Conservation (phyloP, 2,797 vertebrate genomes). For the Valencia hispanica region DNA sequence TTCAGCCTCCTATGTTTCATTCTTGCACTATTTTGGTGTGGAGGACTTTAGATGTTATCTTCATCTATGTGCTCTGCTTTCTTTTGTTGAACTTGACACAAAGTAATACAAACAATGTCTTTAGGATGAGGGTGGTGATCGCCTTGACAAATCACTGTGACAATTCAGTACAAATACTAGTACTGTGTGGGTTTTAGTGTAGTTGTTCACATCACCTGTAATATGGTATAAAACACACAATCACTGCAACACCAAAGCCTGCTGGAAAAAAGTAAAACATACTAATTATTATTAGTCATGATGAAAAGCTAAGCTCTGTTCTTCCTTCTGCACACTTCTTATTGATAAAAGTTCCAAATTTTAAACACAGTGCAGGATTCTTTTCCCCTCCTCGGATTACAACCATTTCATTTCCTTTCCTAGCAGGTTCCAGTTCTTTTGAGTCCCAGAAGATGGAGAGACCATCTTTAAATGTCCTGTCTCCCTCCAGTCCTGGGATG, state of each 20-base stretch:
- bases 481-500: conserved; percentile 94
- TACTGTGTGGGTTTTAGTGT: neutral
- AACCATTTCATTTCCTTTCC: conserved; percentile 19
- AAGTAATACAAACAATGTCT: neutral
- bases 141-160: no score
- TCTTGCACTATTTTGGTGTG: neutral
- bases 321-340: conserved; percentile 1
- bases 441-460: conserved; percentile 99
- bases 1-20: neutral
- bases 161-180: neutral
- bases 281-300: conserved; percentile 19
- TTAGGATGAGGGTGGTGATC: neutral
- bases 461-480: conserved; percentile 96
- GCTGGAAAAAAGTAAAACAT: conserved; percentile 30
- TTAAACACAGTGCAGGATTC: conserved; percentile 4
- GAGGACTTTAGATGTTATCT: neutral
- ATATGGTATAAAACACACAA: neutral
- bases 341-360: neutral
- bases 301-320: conserved; percentile 15
- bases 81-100: neutral
- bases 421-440: conserved; percentile 97
- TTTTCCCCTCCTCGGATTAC: neutral
- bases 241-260: neutral
- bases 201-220: neutral
- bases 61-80: no score